Base-by-base conservation (phyloP, 2,888 invertebrate genomes). In the Eupithecia inturbata region DNA sequence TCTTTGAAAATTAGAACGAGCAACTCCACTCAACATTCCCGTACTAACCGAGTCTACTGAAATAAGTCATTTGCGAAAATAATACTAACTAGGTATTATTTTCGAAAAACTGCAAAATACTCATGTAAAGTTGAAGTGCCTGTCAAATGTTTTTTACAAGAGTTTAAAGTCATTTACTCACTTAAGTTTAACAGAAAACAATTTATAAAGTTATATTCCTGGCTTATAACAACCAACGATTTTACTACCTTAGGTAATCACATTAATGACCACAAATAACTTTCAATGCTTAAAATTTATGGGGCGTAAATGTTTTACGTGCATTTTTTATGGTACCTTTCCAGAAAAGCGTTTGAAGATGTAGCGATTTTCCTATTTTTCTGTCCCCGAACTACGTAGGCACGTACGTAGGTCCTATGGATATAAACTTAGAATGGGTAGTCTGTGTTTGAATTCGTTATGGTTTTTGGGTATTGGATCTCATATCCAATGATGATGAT, bases 321-420 rank as follows among this genome's bases (percentile, higher is more conserved):
- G 88, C 87, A 88, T 87, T 91, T 89, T 90, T 91, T 89, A 91
- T 89, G 87, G 89, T 88, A 87, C 89, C 91, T 92, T 91, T 92
- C 87, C 90, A 90, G 90, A 88, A 92, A 93, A 88, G 85, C 88
- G 84, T 85, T 89, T 86, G 85, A 89, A 92, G 89, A 93, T 90
- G 92, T 92, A 92, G 88, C 87, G 84, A 81, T 86, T 86, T 84
- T 84, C 81, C 82, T 87, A 84, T 88, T 86, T 88, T 88, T 89
- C 83, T 79, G 81, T 82, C 86, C 86, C 36, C 31, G 4, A 64
- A 64, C 63, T 57, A 53, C 53, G 22, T 26, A 5, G 26, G 26
- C 14, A 3, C 26, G 53, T 22, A n/a, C n/a, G n/a, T n/a, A n/a
- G 53, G 53, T 26, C 53, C 53, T 57, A 57, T 26, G 26, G 14